Conservation (phyloP, 2,888 invertebrate genomes). For the Orchestes rusci region DNA sequence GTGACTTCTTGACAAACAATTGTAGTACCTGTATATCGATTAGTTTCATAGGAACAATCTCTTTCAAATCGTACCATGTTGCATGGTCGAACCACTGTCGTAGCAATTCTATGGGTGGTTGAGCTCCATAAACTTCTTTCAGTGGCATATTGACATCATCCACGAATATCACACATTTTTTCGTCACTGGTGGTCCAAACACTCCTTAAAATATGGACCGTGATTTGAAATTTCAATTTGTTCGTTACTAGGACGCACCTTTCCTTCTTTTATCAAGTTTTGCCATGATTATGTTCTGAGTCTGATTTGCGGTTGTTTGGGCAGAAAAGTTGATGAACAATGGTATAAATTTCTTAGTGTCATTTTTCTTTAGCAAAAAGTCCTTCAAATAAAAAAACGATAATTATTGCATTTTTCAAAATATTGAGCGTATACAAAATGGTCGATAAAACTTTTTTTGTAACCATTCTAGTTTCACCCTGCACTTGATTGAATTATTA, state of each 20-base stretch:
- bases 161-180: constrained; percentile 83
- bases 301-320: constrained; percentile 88
- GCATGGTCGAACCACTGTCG: constrained; percentile 86
- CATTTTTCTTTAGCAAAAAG: constrained; percentile 72
- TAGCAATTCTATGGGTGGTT: constrained; percentile 88
- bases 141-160: constrained; percentile 96
- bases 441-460: no score
- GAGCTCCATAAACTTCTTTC: constrained; percentile 84
- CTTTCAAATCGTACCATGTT: constrained; percentile 85
- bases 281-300: constrained; percentile 91
- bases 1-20: no score
- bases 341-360: constrained; percentile 73
- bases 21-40: constrained; percentile 71
- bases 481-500: no score
- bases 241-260: constrained; percentile 44
- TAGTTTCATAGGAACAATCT: constrained; percentile 67
- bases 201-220: constrained; percentile 52
- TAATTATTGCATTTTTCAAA: constrained; percentile 48
- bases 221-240: background rate
- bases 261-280: constrained; percentile 88
- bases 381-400: constrained; percentile 48
- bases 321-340: constrained; percentile 89
- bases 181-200: constrained; percentile 87
- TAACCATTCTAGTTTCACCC: no score
- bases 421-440: no score